Percentiles rank a stretch among this genome's conserved stretches.
These are phyloP conservation scores for Athalia rosae DNA, from an alignment of 2,888 invertebrate species.

Conservation along the genomic window DNA sequence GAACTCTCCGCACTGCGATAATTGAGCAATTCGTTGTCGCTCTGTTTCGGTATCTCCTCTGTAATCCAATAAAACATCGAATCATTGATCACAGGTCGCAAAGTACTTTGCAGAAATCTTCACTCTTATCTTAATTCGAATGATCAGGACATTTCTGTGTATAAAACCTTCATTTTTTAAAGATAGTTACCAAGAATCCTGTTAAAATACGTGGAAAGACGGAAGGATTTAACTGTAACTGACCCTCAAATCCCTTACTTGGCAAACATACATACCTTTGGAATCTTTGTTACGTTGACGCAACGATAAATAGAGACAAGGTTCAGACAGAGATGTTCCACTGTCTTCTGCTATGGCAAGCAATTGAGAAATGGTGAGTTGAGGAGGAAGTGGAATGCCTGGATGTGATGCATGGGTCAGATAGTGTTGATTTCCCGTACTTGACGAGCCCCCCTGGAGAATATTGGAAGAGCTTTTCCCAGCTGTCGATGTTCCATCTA, in stretches of 20 bases:
- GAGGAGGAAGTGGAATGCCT: conserved; percentile 75
- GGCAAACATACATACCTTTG: conserved; percentile 59
- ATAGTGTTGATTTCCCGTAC: conserved; percentile 71
- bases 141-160: not conserved
- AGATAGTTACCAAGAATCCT: no score
- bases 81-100: not conserved
- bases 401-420: conserved; percentile 73
- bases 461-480: conserved; percentile 55
- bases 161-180: no score
- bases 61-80: conserved; percentile 40
- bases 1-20: conserved; percentile 75
- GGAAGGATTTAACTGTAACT: no score
- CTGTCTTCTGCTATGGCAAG: conserved; percentile 76
- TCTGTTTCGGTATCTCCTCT: conserved; percentile 63
- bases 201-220: no score
- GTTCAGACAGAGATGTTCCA: conserved; percentile 75
- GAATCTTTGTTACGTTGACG: conserved; percentile 67
- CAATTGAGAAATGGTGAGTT: conserved; percentile 78
- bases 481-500: conserved; percentile 55
- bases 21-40: conserved; percentile 61
- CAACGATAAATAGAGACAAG: conserved; percentile 72
- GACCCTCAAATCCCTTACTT: no score
- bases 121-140: no score
- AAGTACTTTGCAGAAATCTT: no score
- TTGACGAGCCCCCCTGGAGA: conserved; percentile 67